A percentile compares a stretch with the other conserved stretches of the same genome.
These are phyloP conservation scores for Eretmocerus hayati DNA, from an alignment of 2,888 invertebrate genomes.

Conservation along the genomic window DNA sequence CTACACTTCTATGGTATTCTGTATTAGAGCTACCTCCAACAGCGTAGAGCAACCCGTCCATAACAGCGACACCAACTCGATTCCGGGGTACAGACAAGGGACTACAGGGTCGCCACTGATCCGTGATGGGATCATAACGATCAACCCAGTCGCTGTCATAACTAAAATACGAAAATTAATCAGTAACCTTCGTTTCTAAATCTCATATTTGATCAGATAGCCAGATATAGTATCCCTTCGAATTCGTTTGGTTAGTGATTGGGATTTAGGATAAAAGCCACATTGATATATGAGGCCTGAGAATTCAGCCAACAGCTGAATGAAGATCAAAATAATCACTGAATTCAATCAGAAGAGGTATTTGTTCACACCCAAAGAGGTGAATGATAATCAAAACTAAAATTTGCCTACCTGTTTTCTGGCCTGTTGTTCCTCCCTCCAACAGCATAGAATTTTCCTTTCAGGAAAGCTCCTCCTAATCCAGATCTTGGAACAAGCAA, in stretches of 20 bases:
- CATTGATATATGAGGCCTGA: too few relatives aligned
- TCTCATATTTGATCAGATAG: too few relatives aligned
- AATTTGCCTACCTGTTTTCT: constrained; percentile 55
- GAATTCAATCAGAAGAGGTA: too few relatives aligned
- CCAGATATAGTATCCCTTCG: too few relatives aligned
- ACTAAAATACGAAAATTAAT: too few relatives aligned
- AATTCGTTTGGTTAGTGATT: too few relatives aligned
- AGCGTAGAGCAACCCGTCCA: constrained; percentile 86
- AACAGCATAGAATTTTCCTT: constrained; percentile 85
- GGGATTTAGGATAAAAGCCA: too few relatives aligned
- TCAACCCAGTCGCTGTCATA: constrained; percentile 87
- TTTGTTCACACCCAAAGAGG: too few relatives aligned
- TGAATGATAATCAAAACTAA: neutral
- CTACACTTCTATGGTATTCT: constrained; percentile 81
- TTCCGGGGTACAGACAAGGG: constrained; percentile 85
- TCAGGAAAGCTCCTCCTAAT: constrained; percentile 76
- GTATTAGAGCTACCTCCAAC: constrained; percentile 85
- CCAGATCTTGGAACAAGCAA: constrained; percentile 86
- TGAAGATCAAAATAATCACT: too few relatives aligned
- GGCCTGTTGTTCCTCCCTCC: constrained; percentile 89
- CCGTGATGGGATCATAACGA: constrained; percentile 76
- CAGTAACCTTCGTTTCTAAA: too few relatives aligned
- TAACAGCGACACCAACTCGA: constrained; percentile 87
- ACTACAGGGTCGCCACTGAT: constrained; percentile 79
- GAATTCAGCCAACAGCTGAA: too few relatives aligned